Conservation (phyloP, 2,113 vertebrate genomes). For the Pangasianodon gigas region DNA sequence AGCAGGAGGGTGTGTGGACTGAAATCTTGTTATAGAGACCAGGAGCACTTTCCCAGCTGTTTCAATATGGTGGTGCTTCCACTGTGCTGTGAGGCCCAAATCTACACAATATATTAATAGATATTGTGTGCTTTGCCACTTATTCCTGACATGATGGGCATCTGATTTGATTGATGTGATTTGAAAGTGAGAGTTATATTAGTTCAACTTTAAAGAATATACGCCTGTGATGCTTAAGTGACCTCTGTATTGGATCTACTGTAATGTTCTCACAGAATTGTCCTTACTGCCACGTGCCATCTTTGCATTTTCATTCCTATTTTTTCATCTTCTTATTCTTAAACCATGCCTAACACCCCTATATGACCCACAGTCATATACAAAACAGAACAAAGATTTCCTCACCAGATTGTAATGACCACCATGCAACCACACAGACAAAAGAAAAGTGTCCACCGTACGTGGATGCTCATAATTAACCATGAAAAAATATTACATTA, state of each 20-base stretch:
- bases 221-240: neutral
- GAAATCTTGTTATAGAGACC: slow-evolving; percentile 49
- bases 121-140: neutral
- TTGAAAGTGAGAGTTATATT: neutral
- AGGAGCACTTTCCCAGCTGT: slow-evolving; percentile 16
- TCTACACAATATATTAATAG: slow-evolving; percentile 4
- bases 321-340: neutral
- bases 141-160: neutral
- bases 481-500: slow-evolving; percentile 6
- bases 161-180: neutral
- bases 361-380: neutral
- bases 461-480: neutral
- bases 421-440: neutral
- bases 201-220: neutral
- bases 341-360: neutral
- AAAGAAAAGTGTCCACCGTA: neutral
- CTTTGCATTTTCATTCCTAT: neutral
- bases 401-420: neutral
- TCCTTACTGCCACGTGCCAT: neutral
- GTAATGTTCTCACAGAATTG: neutral
- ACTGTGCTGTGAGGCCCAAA: neutral
- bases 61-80: neutral
- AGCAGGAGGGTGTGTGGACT: slow-evolving; percentile 21
- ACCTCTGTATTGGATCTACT: neutral
- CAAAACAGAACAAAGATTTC: neutral